Percentiles rank a stretch among this genome's conserved stretches.
phyloP scores from a whole-genome alignment of 2,888 invertebrate genomes.

The Aromia moschata region DNA sequence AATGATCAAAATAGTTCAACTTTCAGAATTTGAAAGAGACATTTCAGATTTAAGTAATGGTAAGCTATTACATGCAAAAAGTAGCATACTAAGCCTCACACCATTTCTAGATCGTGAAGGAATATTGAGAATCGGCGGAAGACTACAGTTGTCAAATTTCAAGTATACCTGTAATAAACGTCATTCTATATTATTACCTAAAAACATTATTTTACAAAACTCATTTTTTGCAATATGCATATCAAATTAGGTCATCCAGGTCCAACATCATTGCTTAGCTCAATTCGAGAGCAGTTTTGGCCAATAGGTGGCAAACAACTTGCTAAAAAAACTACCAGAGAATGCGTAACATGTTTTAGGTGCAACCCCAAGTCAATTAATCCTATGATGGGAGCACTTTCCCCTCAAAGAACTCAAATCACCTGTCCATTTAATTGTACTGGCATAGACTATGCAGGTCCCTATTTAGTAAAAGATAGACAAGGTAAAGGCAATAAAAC shows the following conservation, averaged over 20 bases:
- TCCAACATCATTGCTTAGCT: background rate
- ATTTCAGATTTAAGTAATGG: background rate
- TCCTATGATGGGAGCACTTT: background rate
- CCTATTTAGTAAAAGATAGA: background rate
- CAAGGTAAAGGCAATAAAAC: background rate
- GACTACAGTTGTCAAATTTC: background rate
- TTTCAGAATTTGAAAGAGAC: no score
- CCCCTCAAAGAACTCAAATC: no score
- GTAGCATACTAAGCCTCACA: background rate
- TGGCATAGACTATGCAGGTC: background rate
- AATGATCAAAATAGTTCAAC: no score
- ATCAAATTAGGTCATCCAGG: background rate
- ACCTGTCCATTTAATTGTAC: background rate
- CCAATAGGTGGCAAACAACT: background rate
- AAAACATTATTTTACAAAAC: no score
- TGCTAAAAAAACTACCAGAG: background rate
- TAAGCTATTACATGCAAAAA: background rate
- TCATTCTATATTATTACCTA: no score
- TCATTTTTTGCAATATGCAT: background rate
- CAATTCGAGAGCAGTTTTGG: no score
- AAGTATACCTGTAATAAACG: background rate
- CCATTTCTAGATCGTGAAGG: background rate
- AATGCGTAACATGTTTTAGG: background rate
- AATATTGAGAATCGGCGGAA: background rate
- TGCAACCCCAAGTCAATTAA: background rate